Base-by-base conservation (phyloP, 2,888 invertebrate species). In the Melipona beecheii region DNA sequence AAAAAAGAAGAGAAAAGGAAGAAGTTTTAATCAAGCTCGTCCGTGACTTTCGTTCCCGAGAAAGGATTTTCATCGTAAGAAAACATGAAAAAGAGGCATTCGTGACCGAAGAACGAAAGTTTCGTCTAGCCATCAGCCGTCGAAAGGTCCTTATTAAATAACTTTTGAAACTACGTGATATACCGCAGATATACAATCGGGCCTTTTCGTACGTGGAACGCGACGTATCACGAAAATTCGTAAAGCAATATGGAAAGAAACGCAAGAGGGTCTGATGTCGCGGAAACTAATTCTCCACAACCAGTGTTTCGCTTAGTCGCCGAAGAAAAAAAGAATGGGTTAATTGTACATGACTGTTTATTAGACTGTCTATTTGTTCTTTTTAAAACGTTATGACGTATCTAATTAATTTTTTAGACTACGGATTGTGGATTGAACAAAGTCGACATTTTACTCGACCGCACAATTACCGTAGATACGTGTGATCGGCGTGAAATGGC, bases 141-240 rank as follows among this genome's bases (percentile, higher is more conserved):
- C 78, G 71, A 70, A 64, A n/a, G 70, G 70, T 54, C 73, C 75
- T 83, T 86, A 86, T 86, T 83, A 86, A 86, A 78, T 77, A 83
- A 86, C 77, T 86, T 86, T 83, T 36, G 31, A 68, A 83, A 75
- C 60, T 77, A 83, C 83, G 79, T 49, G 86, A 62, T n/a, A n/a
- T n/a, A 43, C 49, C 43, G 62, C 36, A 69, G 62, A 64, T 21
- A 31, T 21, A 56, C 13, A 71, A 83, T 75, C 76, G 50, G 52
- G 43, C 21, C 36, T 64, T 70, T 69, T 68, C n/a, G 13, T 43
- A 52, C 36, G 72, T 17, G 50, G 13, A 27, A 54, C 50, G 43
- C 50, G 5, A 24, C 5, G 13, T 15, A 9, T 9, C 19, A 6
- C 11, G 27, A 19, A 19, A 19, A 64, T 64, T 5, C 11, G 17